Conservation (phyloP, 2,797 vertebrate species). For the Lithobates sylvaticus region DNA sequence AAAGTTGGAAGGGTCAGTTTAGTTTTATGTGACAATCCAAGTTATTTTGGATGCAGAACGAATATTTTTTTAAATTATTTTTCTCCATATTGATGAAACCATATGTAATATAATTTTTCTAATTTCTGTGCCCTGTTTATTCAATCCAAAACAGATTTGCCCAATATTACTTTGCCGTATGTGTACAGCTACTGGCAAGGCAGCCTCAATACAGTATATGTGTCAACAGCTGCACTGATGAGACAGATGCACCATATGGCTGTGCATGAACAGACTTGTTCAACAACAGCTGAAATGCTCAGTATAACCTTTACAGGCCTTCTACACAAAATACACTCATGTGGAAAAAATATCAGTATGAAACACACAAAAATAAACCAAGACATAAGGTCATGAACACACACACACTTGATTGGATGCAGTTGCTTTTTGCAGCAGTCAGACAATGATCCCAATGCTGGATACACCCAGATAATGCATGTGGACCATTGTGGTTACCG, state of each 20-base stretch:
- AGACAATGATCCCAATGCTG: background rate
- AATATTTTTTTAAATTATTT: too few species aligned
- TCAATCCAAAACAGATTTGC: background rate
- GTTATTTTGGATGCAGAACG: too few species aligned
- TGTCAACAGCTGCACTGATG: conserved; percentile 47
- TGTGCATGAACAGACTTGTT: conserved; percentile 41
- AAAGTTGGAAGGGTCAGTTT: background rate
- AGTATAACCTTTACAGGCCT: background rate
- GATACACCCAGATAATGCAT: background rate
- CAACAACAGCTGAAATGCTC: conserved; percentile 33
- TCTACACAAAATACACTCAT: background rate
- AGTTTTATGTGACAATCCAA: too few species aligned
- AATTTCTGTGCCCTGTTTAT: conserved; percentile 22
- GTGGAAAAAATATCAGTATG: background rate
- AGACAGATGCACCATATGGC: conserved; percentile 36
- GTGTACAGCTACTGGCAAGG: conserved; percentile 13
- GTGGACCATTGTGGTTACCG: background rate
- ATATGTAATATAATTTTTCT: conserved; percentile 1
- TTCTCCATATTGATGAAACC: too few species aligned
- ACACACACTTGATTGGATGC: background rate
- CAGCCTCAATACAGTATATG: conserved; percentile 16
- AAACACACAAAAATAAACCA: background rate
- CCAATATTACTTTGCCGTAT: background rate
- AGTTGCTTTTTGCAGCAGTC: background rate
- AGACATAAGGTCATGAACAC: background rate